A percentile compares a stretch with the other conserved stretches of the same genome.
phyloP scores from a whole-genome alignment of 2,888 invertebrate genomes.

The Tenodera sinensis region DNA sequence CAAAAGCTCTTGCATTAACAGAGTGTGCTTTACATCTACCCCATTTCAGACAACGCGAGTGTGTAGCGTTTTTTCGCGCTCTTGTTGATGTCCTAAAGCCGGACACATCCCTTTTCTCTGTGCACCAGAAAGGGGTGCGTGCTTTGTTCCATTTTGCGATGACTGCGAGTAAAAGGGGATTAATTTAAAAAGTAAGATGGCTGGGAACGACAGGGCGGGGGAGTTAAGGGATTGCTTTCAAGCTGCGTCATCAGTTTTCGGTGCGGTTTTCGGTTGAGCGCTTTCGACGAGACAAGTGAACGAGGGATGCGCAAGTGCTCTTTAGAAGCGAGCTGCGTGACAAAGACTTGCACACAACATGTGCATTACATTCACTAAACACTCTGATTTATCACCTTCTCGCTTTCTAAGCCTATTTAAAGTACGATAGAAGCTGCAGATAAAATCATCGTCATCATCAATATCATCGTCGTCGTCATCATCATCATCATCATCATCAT shows the following conservation, averaged over 20 bases:
- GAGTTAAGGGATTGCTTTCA: not conserved
- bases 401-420: too few relatives aligned
- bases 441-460: too few relatives aligned
- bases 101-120: not conserved
- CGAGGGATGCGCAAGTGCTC: not conserved
- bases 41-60: too few relatives aligned
- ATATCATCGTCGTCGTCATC: too few relatives aligned
- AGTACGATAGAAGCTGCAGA: too few relatives aligned
- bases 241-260: not conserved
- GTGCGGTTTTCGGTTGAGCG: constrained; percentile 9
- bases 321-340: not conserved
- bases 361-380: not conserved
- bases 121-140: not conserved
- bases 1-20: too few relatives aligned
- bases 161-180: not conserved
- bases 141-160: not conserved
- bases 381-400: too few relatives aligned
- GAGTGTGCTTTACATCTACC: too few relatives aligned
- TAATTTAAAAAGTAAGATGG: constrained; percentile 8
- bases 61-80: too few relatives aligned
- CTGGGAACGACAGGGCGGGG: not conserved
- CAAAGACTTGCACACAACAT: not conserved
- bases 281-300: not conserved
- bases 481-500: too few relatives aligned
- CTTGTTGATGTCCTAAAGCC: not conserved